These are phyloP conservation scores for Conus betulinus DNA, from an alignment of 1,140 invertebrate genomes.

Conservation along the genomic window DNA sequence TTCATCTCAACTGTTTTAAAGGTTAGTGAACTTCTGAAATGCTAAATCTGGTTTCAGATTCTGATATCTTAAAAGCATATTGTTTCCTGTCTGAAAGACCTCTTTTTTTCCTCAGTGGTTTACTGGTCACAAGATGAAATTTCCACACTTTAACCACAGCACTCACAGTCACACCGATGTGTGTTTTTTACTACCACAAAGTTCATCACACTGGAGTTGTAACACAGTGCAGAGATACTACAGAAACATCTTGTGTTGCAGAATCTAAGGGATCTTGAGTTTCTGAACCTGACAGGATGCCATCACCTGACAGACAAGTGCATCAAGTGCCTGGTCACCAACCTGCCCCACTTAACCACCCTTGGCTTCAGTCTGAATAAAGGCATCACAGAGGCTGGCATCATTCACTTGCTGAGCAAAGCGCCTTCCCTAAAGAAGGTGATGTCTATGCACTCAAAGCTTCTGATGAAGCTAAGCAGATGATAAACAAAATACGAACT, in stretches of 20 bases:
- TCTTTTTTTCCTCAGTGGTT: too few species aligned
- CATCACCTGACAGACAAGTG: constrained; percentile 60
- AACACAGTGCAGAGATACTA: too few species aligned
- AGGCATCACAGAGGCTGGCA: constrained; percentile 50
- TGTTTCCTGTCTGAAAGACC: too few species aligned
- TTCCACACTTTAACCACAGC: too few species aligned
- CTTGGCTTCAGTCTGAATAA: constrained; percentile 53
- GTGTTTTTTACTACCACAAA: too few species aligned
- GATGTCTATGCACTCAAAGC: constrained; percentile 56
- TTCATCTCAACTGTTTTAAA: too few species aligned
- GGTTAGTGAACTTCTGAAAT: too few species aligned
- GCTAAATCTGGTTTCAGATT: too few species aligned
- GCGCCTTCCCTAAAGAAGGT: constrained; percentile 45
- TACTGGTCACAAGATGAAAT: too few species aligned
- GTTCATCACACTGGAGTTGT: too few species aligned
- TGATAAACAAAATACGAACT: constrained; percentile 43
- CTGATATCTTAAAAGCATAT: too few species aligned
- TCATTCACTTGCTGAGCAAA: constrained; percentile 47
- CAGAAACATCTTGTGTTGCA: constrained; percentile 22
- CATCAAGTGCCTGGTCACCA: constrained; percentile 47
- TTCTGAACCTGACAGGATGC: constrained; percentile 58
- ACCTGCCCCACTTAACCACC: constrained; percentile 44
- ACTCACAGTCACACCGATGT: too few species aligned
- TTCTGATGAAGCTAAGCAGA: constrained; percentile 42
- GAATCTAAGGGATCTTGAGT: constrained; percentile 58